Base-by-base conservation (phyloP, 2,797 vertebrate species). In the Smutsia temminckii region DNA sequence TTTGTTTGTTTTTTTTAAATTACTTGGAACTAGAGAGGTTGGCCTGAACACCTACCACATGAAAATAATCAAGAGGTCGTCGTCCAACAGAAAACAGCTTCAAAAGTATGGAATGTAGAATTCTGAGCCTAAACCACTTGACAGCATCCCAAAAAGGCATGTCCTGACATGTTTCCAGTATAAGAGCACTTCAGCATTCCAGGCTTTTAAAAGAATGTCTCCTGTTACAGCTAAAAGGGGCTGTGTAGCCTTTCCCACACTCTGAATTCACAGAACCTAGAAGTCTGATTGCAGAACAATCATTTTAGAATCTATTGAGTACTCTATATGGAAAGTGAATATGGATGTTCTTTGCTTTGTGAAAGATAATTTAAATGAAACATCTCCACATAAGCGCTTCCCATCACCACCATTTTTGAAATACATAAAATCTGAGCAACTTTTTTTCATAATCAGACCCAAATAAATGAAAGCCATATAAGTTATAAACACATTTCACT, bases 101-200 rank as follows among this genome's bases (percentile, higher is more conserved):
- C 80, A 69, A 84, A 96, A 95, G 95, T 92, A 85, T 5, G 77
- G 97, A 96, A 98, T 97, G 97, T 85, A 97, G 98, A 97, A 96
- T 98, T 97, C 92, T 93, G 97, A 93, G 93, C 92, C 97, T 97
- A 95, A 96, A 96, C 94, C 94, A 96, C 97, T 98, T 97, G 96
- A 97, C 89, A 94, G 95, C 72, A 93, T 98, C 98, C 95, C 4
- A 97, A 96, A 89, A 94, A 98, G 96, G 94, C 98, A 97, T 95
- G 97, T 95, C 97, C 97, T 97, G 91, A 98, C 97, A 85, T 98
- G 98, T 95, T 42, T 71, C 95, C 95, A 92, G 96, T 97, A 95
- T 95, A 91, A 98, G 89, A 97, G 89, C 85, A 78, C 97, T 98
- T 98, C 95, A 97, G 94, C 98, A 97, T 97, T 97, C 95, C 97